Evolutionary conservation across 2,888 invertebrate species (phyloP), one percentile per base, ranked within the genome.

Genomic region (Phasia obesa): DNA sequence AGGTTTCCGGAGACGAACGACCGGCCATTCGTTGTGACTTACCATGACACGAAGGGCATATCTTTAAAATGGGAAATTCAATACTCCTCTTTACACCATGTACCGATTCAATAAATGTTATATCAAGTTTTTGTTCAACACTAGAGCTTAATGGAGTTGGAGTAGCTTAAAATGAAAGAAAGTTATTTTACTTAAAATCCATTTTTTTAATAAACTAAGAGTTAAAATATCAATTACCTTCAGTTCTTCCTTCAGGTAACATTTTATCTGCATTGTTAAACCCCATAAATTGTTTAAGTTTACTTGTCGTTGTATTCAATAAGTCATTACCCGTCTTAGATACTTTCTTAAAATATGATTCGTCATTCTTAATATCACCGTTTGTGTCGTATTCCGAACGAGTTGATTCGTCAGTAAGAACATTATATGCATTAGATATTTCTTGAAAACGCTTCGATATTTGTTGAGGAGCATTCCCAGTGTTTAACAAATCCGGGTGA

Each of bases 391-490:
- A 91, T 60, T 91, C 89, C 89, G 95, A 94, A 77, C 98, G 94
- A 91, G 98, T 98, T 0, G 92, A 93, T 23, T 97, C 97, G 93
- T 99, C 99, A 7, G 90, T 90, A 7, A 91, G 84, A 31, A 99
- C 97, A 93, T 99, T 98, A 91, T 99, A 99, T 0, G 99, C 99
- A 92, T 99, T 99, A 0, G 98, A 98, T 5, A 99, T 97, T 91
- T 98, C 97, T 91, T 99, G 98, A 84, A 91, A 91, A 47, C 88
- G 88, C 27, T 89, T 88, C 4, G 89, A 82, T 35, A 89, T 87
- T 49, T 87, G 85, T 35, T 87, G 85, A 0, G 80, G 42, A 5
- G 75, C 59, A 57, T 83, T 84, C 7, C 35, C 75, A 25, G 62
- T 11, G 88, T 87, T 87, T 9, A 85, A 84, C 0, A 88, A 87